Evolutionary conservation across 2,113 vertebrate genomes (phyloP).

Genomic region (Corythornis madagascariensis): DNA sequence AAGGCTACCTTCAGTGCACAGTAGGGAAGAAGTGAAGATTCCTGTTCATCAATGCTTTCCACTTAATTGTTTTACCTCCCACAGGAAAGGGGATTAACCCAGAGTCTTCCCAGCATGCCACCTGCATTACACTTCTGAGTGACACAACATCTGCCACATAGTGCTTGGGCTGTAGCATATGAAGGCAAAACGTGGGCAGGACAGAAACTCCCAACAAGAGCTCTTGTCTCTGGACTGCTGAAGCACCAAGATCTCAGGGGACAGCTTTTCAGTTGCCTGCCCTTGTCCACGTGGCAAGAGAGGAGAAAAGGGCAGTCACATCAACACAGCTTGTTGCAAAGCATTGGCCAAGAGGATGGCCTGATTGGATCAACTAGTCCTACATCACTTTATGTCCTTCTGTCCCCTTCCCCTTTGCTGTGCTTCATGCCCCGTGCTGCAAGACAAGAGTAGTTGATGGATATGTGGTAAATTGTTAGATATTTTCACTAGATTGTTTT

Average conservation of each 20-base stretch:
- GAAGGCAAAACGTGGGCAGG: background rate
- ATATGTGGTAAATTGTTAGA: background rate
- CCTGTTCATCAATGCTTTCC: background rate
- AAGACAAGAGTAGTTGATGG: background rate
- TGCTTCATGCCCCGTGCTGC: background rate
- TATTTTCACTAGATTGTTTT: background rate
- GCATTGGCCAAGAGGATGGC: accelerated
- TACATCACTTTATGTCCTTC: background rate
- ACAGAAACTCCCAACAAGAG: background rate
- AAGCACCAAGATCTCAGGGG: background rate
- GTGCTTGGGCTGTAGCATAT: background rate
- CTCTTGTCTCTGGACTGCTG: background rate
- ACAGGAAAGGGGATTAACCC: conserved; percentile 36
- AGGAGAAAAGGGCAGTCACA: background rate
- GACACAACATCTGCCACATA: background rate
- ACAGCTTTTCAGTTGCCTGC: background rate
- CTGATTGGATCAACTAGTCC: background rate
- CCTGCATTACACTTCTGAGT: background rate
- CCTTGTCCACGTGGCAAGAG: background rate
- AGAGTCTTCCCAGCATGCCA: background rate
- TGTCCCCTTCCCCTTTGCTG: background rate
- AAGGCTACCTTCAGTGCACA: background rate
- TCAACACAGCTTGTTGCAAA: background rate
- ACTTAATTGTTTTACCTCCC: conserved; percentile 33
- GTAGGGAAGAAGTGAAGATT: background rate